Evolutionary conservation across 2,888 invertebrate genomes (phyloP).

Genomic region (Hofmannophila pseudospretella): DNA sequence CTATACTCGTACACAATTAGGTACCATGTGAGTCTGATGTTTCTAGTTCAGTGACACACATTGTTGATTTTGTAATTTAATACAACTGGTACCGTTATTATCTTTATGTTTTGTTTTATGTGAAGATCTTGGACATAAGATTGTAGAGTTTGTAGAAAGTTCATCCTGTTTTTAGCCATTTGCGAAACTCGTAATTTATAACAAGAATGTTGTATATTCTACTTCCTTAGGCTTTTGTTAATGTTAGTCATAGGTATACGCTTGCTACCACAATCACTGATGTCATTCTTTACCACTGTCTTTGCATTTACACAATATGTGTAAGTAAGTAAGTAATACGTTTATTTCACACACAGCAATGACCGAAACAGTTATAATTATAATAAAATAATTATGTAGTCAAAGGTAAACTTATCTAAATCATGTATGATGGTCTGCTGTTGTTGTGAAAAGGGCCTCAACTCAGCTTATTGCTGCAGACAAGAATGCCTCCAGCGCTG

Average conservation of each 20-base stretch:
- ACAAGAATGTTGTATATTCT: not conserved
- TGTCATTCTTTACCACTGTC: conserved; percentile 26
- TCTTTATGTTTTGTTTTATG: conserved; percentile 5
- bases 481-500: too few relatives aligned
- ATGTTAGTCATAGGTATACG: conserved; percentile 31
- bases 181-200: not conserved
- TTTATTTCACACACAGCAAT: too few relatives aligned
- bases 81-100: conserved; percentile 19
- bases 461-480: too few relatives aligned
- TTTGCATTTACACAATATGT: too few relatives aligned
- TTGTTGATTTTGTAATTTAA: conserved; percentile 23
- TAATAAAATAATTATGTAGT: too few relatives aligned
- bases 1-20: conserved; percentile 23
- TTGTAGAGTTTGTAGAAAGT: conserved; percentile 7
- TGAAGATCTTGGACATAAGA: not conserved
- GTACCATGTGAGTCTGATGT: conserved; percentile 34
- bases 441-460: too few relatives aligned
- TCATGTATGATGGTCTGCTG: too few relatives aligned
- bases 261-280: conserved; percentile 31
- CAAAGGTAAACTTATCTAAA: too few relatives aligned
- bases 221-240: conserved; percentile 6
- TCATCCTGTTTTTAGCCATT: conserved; percentile 3
- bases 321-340: too few relatives aligned
- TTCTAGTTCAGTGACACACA: conserved; percentile 46
- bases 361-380: too few relatives aligned